Evolutionary conservation across 2,113 vertebrate genomes (phyloP), one percentile per base, ranked within the genome.

Genomic region (Phaethon lepturus): DNA sequence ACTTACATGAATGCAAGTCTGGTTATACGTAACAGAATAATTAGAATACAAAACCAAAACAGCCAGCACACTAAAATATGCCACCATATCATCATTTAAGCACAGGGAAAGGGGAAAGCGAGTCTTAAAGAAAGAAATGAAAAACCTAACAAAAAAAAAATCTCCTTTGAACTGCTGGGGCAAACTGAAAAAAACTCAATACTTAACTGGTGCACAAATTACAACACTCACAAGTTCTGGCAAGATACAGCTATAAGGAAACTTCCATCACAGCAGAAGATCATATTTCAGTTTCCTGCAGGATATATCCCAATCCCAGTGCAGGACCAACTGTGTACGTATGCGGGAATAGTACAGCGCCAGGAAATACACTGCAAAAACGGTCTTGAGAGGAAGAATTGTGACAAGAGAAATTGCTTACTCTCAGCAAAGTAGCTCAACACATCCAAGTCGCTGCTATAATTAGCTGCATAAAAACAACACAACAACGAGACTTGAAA

Each of bases 221-320:
- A 59, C 52, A 90, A 9, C 11, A 28, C 47, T 87, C 45, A 16
- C 8, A 58, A 83, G 40, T 86, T 88, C 81, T 96, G 94, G 81
- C 93, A 94, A 83, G 78, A 85, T 29, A 67, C 23, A 68, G 64
- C 74, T 94, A n/a, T 66, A 94, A 86, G 92, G 90, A 94, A 96
- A 90, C 74, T 94, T 97, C 85, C 87, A 85, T 74, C 42, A n/a
- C 24, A 80, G 84, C 66, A 85, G 31, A 53, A 94, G 81, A 94
- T 88, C 75, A 8, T 12, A 49, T 96, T 95, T 95, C 81, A 71
- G 47, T 74, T 96, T 97, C 81, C 95, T 94, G 78, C 69, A 96
- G 87, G 86, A 96, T 76, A 83, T 50, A 91, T 83, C 91, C 71
- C 81, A 86, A 73, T 80, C 81, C 71, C 62, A 86, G 33, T 3